These are phyloP conservation scores for Dasyurus viverrinus DNA, from an alignment of 2,113 vertebrate genomes.

Conservation along the genomic window DNA sequence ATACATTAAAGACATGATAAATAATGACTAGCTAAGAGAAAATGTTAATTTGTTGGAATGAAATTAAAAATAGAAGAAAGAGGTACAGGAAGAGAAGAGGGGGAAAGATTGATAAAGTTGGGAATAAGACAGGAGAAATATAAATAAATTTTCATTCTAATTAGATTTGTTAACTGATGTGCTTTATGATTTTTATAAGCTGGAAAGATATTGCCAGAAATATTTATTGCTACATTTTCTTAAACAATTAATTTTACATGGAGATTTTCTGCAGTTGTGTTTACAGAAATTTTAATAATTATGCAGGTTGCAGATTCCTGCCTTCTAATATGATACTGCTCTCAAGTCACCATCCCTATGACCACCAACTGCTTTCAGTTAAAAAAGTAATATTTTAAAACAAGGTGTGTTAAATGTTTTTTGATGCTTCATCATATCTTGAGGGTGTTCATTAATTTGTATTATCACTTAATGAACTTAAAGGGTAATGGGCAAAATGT, in stretches of 20 bases:
- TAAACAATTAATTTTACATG: conserved; percentile 42
- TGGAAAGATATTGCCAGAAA: background rate
- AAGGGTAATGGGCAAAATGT: conserved; percentile 33
- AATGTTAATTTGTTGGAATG: background rate
- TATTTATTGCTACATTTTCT: conserved; percentile 30
- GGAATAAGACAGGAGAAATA: conserved; percentile 18
- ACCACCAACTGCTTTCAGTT: background rate
- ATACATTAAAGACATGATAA: background rate
- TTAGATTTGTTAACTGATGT: conserved; percentile 28
- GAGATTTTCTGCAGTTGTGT: conserved; percentile 46
- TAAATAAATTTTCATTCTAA: conserved; percentile 1
- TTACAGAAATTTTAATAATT: conserved; percentile 54
- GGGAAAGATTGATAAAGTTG: background rate
- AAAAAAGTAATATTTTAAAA: background rate
- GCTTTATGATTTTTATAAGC: conserved; percentile 42
- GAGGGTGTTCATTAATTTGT: conserved; percentile 42
- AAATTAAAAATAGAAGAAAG: background rate
- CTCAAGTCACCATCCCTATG: background rate
- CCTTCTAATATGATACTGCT: conserved; percentile 17
- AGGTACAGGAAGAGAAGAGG: conserved; percentile 16
- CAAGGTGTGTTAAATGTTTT: background rate
- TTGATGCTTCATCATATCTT: conserved; percentile 7
- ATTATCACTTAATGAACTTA: conserved; percentile 23
- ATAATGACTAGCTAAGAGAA: conserved; percentile 40
- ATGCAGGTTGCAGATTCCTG: background rate